Evolutionary conservation across 2,888 invertebrate genomes (phyloP), one percentile per base, ranked within the genome.

Genomic region (Drosophila ezoana): DNA sequence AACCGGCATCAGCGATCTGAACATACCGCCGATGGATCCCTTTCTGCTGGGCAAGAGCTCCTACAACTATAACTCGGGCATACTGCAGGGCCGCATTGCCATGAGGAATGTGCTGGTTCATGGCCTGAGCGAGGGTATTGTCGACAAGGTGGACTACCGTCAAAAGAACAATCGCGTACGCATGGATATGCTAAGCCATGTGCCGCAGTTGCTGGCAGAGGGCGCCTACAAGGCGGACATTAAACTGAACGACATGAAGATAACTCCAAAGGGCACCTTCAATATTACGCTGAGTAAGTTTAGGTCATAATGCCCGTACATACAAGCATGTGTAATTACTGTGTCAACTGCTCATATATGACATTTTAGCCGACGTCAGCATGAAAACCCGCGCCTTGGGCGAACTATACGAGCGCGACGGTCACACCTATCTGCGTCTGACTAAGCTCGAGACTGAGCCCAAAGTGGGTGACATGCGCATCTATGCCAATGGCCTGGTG

Each of bases 161-260:
- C 56, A 71, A 41, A 79, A 87, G 48, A 84, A 87, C 43, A 73
- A 79, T 4, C 92, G 91, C 37, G 93, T 95, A 62, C 93, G 93
- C 38, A 81, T 95, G 70, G 94, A 95, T 89, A 81, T 95, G 8
- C 94, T 95, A 65, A 84, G 94, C 66, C 93, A 93, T 40, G 90
- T 94, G 32, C 95, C 95, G 0, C 92, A 92, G 74, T 85, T 95
- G 10, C 88, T 92, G 41, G 90, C 94, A 3, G 94, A 93, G 51
- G 95, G 95, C 4, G 90, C 93, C 32, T 95, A 95, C 89, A 93
- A 93, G 76, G 95, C 94, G 0, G 94, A 94, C 66, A 95, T 95
- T 13, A 92, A 93, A 38, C 92, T 95, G 60, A 95, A 95, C 71
- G 92, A 93, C 10, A 92, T 95, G 72, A 94, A 93, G 76, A 88